Evolutionary conservation across 2,113 vertebrate species (phyloP), one percentile per base, ranked within the genome.

Genomic region (Baryphthengus martii): DNA sequence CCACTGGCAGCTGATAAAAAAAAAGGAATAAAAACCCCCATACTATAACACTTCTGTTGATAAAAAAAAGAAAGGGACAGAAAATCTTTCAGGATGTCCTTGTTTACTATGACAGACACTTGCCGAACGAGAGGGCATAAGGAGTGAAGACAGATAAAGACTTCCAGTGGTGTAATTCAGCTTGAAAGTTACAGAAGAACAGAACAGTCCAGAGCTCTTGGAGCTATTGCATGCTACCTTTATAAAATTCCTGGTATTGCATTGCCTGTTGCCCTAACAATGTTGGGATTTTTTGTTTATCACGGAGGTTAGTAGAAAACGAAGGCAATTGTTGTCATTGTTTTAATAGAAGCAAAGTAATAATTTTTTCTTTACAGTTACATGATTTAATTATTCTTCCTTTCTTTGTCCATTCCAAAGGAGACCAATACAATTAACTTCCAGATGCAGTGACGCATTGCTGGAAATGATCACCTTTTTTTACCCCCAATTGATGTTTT

Each of bases 71-170:
- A 85, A 79, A 70, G 78, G 92, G 89, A 90, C 88, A 97, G 84
- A 89, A 97, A 97, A 97, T 97, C 97, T 97, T 97, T 96, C 78
- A 96, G 90, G 47, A 89, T 97, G 94, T 97, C 96, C 90, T 92
- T 93, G 88, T 97, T 88, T 96, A 89, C 47, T 87, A 40, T 86
- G 70, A 92, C 90, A 96, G 93, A 94, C 44, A 91, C 61, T 39
- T 90, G 65, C 18, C 65, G 67, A 29, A 58, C 52, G 82, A 96
- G 74, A 85, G 63, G 55, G 67, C 71, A 67, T 47, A 73, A 62
- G 73, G 65, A 77, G 45, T 37, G 33, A 91, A 87, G 68, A 62
- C 49, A 58, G 65, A 80, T 10, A 44, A 66, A 88, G 75, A 66
- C 58, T 96, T 88, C 74, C 70, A 65, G 26, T 42, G 66, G 58